phyloP scores from a whole-genome alignment of 2,797 vertebrate species.

The Natrix natrix region DNA sequence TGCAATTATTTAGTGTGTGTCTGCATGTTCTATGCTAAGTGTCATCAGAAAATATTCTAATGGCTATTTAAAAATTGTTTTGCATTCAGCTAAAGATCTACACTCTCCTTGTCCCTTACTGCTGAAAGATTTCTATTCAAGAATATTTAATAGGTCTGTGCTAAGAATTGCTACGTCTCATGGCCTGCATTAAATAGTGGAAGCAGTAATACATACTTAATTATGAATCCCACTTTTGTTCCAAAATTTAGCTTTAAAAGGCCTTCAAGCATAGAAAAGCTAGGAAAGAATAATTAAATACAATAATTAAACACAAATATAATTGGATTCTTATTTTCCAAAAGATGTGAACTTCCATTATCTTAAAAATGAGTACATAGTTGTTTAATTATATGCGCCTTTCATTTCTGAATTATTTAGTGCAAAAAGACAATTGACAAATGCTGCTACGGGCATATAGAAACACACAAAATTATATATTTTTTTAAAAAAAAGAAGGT shows the following conservation, averaged over 20 bases:
- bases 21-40: background rate
- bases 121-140: background rate
- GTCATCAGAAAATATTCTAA: background rate
- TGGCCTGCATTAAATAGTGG: background rate
- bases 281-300: background rate
- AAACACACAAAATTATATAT: background rate
- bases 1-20: background rate
- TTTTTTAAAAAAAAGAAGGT: background rate
- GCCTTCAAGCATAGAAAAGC: background rate
- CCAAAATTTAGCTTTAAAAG: background rate
- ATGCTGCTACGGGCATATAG: background rate
- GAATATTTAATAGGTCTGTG: background rate
- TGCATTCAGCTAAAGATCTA: background rate
- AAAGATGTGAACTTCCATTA: background rate
- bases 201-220: background rate
- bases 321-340: background rate
- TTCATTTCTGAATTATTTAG: background rate
- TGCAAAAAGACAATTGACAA: background rate
- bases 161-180: background rate
- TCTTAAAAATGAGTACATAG: background rate
- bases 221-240: background rate
- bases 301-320: background rate
- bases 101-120: background rate
- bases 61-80: background rate
- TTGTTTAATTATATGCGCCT: background rate